Evolutionary conservation across 2,113 vertebrate species (phyloP).

Genomic region (Emberiza fucata): DNA sequence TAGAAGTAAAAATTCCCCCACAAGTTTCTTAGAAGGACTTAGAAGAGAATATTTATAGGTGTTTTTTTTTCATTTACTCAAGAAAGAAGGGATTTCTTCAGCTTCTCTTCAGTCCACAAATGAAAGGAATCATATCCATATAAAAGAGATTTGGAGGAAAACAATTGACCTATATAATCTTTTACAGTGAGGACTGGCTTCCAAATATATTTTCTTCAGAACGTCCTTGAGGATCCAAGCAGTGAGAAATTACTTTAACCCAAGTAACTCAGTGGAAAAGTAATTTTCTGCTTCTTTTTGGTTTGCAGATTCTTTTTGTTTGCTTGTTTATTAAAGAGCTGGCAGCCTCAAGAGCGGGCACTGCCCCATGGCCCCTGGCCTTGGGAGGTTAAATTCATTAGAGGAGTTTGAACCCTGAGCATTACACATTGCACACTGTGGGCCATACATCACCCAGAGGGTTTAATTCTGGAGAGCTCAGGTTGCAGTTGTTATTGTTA

Average conservation of each 20-base stretch:
- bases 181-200: not conserved
- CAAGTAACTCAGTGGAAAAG: not conserved
- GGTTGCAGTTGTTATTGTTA: not conserved
- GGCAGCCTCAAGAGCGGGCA: not conserved
- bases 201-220: not conserved
- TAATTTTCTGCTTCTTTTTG: not conserved
- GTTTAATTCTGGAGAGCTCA: not conserved
- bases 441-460: not conserved
- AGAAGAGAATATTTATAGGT: not conserved
- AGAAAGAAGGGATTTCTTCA: not conserved
- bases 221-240: not conserved
- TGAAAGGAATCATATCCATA: not conserved
- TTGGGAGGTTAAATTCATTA: not conserved
- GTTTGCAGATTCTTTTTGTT: not conserved
- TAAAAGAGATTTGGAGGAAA: not conserved
- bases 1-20: not conserved
- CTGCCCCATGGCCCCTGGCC: not conserved
- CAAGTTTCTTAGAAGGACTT: not conserved
- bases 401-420: not conserved
- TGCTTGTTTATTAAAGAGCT: not conserved
- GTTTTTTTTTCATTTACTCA: not conserved
- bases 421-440: not conserved
- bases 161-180: not conserved
- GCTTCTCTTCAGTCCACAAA: not conserved
- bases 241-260: not conserved